Evolutionary conservation across 64 coral and sea anemone species (phyloP), one percentile per base, ranked within the genome.

Genomic region (Stylophora pistillata): DNA sequence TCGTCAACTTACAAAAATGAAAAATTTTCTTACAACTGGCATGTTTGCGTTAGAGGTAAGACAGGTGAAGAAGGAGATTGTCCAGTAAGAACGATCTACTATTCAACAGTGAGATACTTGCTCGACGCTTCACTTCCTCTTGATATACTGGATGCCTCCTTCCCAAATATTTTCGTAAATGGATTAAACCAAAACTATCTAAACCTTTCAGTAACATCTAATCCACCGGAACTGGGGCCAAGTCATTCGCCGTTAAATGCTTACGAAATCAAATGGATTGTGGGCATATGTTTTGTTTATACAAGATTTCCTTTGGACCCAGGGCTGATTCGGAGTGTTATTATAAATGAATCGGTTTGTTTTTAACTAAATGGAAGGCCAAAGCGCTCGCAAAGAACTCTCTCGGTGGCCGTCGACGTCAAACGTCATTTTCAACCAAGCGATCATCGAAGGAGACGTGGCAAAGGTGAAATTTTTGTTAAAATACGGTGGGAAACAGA

Each of bases 391-490:
- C 26, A 82, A 82, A 15, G 79, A 82, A 32, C 69, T 90, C 72
- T 81, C 88, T 29, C 63, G 88, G 14, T 90, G 88, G 88, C 79
- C 88, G 13, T 90, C 88, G 3, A 58, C 66, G 41, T 90, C 88
- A 0, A 90, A 90, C 54, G 55, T 83, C 17, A 80, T 90, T 27
- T 90, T 90, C 72, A 90, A 82, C 58, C 88, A 90, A 58, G 88
- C 78, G 54, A 58, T 90, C 10, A n/a, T 90, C 13, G 88, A 90
- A 81, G 88, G 88, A 68, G 88, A 90, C 32, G 52, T 90, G 53
- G 78, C 88, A 5, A 90, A 90, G 56, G 78, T 82, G 3, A 90
- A 90, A 71, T 82, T 90, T 74, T 80, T 90, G 55, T 90, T 90
- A 25, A 90, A 90, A 82, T 90, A 90, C 68, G 78, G 88, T 21